Conservation (phyloP, 2,113 vertebrate genomes). For the Aspidoscelis tigris region DNA sequence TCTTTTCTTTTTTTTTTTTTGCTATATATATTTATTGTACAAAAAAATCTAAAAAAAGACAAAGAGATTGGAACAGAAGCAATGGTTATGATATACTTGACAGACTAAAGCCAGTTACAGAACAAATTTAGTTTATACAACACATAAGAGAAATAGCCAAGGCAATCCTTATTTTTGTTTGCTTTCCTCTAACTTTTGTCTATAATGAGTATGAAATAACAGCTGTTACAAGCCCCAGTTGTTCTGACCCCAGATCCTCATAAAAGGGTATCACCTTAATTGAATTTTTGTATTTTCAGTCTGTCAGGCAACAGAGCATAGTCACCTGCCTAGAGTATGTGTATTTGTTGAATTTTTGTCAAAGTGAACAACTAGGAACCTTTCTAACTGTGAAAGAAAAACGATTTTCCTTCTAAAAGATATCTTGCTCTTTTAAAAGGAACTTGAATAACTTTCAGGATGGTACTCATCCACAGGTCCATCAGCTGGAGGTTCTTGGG, state of each 20-base stretch:
- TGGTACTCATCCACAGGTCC: neutral
- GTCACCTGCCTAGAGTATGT: neutral
- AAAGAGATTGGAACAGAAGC: slow-evolving; percentile 71
- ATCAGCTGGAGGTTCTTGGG: neutral
- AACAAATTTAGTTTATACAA: slow-evolving; percentile 79
- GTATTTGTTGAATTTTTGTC: neutral
- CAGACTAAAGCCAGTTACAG: slow-evolving; percentile 80
- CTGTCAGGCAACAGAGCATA: neutral
- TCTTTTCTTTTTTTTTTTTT: slow-evolving; percentile 84
- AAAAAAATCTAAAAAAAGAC: slow-evolving; percentile 82
- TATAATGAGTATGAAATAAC: slow-evolving; percentile 1
- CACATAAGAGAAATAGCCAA: slow-evolving; percentile 50
- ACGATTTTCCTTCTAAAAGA: neutral
- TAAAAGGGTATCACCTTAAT: slow-evolving; percentile 12
- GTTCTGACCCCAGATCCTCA: slow-evolving; percentile 22
- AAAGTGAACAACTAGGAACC: neutral
- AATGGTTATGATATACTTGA: slow-evolving; percentile 81
- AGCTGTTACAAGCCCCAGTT: neutral
- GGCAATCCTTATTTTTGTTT: neutral
- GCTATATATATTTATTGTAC: slow-evolving; percentile 90
- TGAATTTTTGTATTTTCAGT: slow-evolving; percentile 5
- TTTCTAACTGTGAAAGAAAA: neutral
- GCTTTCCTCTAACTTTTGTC: slow-evolving; percentile 14
- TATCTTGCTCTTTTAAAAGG: neutral
- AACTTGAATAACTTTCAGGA: neutral